phyloP scores from a whole-genome alignment of 2,113 vertebrate species.

The Phaethon lepturus region DNA sequence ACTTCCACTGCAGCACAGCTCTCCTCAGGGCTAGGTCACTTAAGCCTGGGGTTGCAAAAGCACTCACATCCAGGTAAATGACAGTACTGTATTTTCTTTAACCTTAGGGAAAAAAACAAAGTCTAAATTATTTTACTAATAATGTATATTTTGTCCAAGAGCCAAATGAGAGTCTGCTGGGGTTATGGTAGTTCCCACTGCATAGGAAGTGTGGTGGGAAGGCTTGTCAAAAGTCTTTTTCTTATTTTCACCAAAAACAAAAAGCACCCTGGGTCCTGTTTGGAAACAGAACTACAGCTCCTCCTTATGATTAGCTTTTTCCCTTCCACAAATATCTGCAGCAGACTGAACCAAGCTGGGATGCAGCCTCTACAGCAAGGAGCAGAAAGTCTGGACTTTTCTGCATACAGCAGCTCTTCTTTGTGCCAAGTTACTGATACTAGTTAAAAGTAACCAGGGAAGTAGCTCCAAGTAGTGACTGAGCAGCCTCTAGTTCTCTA shows the following conservation, averaged over 20 bases:
- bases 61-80: background rate
- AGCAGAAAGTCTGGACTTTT: background rate
- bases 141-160: background rate
- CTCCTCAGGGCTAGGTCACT: background rate
- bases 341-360: background rate
- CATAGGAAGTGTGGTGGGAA: background rate
- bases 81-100: background rate
- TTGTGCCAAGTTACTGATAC: background rate
- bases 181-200: background rate
- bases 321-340: background rate
- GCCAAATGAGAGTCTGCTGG: background rate
- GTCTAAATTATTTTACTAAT: background rate
- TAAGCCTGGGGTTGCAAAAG: background rate
- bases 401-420: background rate
- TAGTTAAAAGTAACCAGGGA: background rate
- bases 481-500: background rate
- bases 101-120: background rate
- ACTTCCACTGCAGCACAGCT: background rate
- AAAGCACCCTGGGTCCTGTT: background rate
- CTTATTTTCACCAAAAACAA: background rate
- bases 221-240: background rate
- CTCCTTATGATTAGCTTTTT: background rate
- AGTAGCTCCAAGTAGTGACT: background rate
- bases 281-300: background rate
- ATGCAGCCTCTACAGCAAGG: background rate